A percentile compares a stretch with the other conserved stretches of the same genome.
Conservation (phyloP, 1,140 invertebrate species). For the Zelostemma sp. region DNA sequence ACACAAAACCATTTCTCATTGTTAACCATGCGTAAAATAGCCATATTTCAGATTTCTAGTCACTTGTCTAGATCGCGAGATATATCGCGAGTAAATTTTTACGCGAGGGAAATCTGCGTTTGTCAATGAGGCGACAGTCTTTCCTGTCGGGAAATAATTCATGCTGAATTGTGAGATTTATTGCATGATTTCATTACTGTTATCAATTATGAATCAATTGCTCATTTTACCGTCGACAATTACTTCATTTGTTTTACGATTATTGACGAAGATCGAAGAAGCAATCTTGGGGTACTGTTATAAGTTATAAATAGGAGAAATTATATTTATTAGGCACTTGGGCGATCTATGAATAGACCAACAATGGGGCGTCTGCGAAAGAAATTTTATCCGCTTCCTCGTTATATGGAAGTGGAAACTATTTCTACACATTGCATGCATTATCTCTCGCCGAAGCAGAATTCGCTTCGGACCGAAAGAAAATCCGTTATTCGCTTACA, state of each 20-base stretch:
- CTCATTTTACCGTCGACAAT: too few species aligned
- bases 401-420: slow-evolving; percentile 21
- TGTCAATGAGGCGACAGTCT: slow-evolving; percentile 8
- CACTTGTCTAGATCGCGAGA: slow-evolving; percentile 13
- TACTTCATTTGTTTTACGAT: too few species aligned
- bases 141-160: neutral
- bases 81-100: slow-evolving; percentile 5
- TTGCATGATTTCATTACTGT: too few species aligned
- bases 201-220: too few species aligned
- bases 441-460: neutral
- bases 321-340: neutral
- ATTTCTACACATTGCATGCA: slow-evolving; percentile 4
- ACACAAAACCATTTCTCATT: slow-evolving; percentile 8
- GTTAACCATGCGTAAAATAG: slow-evolving; percentile 19
- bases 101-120: slow-evolving; percentile 1
- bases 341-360: slow-evolving; percentile 13
- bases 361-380: slow-evolving; percentile 7
- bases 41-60: neutral
- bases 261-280: neutral
- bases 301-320: slow-evolving; percentile 2
- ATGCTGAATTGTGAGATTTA: too few species aligned
- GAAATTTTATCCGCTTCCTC: slow-evolving; percentile 8
- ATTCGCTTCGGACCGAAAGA: slow-evolving; percentile 20
- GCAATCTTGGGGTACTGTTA: neutral
- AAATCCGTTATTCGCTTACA: slow-evolving; percentile 23